Percentiles rank a stretch among this genome's conserved stretches.
These are phyloP conservation scores for Fragum whitleyi DNA, from an alignment of 2,888 invertebrate species.

Conservation along the genomic window DNA sequence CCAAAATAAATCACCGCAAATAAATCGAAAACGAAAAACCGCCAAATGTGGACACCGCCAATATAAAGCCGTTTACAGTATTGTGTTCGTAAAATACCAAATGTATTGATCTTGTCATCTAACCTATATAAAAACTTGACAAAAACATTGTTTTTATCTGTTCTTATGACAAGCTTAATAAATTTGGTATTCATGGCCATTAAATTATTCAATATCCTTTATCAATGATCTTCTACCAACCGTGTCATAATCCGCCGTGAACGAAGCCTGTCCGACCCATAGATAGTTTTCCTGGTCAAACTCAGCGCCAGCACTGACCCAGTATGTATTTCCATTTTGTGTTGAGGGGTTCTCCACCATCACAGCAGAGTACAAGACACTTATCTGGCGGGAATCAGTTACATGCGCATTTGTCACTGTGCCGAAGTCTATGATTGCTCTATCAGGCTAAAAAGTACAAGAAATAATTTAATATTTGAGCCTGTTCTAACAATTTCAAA, in stretches of 20 bases:
- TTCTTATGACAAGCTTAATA: no score
- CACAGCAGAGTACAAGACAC: slow-evolving; percentile 79
- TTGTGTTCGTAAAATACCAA: no score
- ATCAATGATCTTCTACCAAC: slow-evolving; percentile 49
- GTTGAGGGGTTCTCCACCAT: slow-evolving; percentile 72
- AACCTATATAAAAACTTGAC: no score
- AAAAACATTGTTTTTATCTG: no score
- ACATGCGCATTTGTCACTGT: slow-evolving; percentile 70
- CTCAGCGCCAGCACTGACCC: slow-evolving; percentile 84
- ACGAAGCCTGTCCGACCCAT: slow-evolving; percentile 83
- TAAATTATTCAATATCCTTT: no score
- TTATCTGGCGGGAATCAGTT: slow-evolving; percentile 63
- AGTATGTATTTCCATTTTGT: slow-evolving; percentile 71
- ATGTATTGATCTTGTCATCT: no score
- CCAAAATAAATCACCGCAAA: no score
- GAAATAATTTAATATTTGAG: neutral
- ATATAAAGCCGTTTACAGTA: no score
- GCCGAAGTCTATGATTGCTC: slow-evolving; percentile 80
- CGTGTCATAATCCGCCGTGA: slow-evolving; percentile 61
- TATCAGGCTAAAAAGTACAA: slow-evolving; percentile 15
- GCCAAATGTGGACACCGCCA: no score
- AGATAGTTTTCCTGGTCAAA: slow-evolving; percentile 80
- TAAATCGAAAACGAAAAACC: no score
- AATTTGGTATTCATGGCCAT: no score
- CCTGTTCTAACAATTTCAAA: neutral